Evolutionary conservation across 64 coral and sea anemone genomes (phyloP).

Genomic region (Hydrozoanthus tunicans): DNA sequence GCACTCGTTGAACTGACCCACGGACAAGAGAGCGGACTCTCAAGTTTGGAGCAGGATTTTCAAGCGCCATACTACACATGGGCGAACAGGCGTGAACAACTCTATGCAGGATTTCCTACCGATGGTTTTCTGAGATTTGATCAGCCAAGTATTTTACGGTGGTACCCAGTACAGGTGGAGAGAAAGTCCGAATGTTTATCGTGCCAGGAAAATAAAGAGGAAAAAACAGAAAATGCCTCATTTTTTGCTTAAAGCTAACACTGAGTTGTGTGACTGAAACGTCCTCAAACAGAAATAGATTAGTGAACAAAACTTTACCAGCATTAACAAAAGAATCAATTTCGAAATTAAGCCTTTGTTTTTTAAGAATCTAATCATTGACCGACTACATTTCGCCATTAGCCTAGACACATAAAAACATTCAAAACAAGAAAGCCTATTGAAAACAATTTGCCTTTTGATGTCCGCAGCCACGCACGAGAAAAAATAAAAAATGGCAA

Average conservation of each 20-base stretch:
- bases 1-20: slow-evolving; percentile 83
- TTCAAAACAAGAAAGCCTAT: too few relatives aligned
- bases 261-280: background rate
- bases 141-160: slow-evolving; percentile 78
- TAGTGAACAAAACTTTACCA: background rate
- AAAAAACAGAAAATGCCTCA: slow-evolving; percentile 53
- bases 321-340: background rate
- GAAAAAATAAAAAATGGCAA: too few relatives aligned
- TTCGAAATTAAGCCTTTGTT: too few relatives aligned
- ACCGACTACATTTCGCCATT: too few relatives aligned
- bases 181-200: slow-evolving; percentile 73
- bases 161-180: slow-evolving; percentile 80
- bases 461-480: too few relatives aligned
- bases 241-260: slow-evolving; percentile 69
- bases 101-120: slow-evolving; percentile 61
- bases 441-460: too few relatives aligned
- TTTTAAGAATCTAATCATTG: too few relatives aligned
- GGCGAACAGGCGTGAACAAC: slow-evolving; percentile 84
- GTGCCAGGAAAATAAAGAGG: slow-evolving; percentile 58
- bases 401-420: too few relatives aligned
- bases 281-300: too few relatives aligned
- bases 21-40: slow-evolving; percentile 84
- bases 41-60: slow-evolving; percentile 79
- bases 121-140: slow-evolving; percentile 88
- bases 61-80: slow-evolving; percentile 85